Conservation (phyloP, 2,113 vertebrate species). For the Tyto alba region DNA sequence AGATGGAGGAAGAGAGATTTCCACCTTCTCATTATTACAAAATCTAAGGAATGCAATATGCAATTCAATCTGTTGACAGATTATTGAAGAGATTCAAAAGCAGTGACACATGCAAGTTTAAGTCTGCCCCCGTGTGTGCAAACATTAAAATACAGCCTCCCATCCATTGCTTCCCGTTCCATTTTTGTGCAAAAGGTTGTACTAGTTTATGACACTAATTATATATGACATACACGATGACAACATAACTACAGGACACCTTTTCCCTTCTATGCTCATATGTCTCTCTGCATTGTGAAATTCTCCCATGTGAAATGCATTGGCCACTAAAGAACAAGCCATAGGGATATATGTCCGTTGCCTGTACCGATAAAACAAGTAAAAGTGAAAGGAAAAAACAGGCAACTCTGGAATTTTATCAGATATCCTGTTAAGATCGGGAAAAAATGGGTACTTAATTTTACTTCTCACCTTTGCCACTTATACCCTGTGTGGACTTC, state of each 20-base stretch:
- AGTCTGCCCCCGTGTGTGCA: slow-evolving; percentile 38
- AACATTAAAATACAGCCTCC: background rate
- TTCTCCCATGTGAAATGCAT: background rate
- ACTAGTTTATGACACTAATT: background rate
- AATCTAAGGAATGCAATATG: background rate
- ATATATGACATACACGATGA: background rate
- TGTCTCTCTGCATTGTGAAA: background rate
- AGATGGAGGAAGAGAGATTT: background rate
- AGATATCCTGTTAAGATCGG: background rate
- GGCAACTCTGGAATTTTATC: background rate
- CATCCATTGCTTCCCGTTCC: background rate
- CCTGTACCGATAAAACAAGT: background rate
- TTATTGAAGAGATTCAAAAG: background rate
- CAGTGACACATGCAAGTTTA: background rate
- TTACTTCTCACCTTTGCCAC: background rate
- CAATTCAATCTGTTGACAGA: background rate
- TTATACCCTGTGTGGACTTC: background rate
- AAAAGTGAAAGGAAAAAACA: background rate
- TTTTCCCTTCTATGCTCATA: background rate
- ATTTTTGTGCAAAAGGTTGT: background rate
- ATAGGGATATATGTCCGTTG: background rate
- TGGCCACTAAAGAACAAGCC: background rate
- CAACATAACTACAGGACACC: background rate
- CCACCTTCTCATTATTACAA: background rate
- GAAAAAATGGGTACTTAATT: background rate